Evolutionary conservation across 2,888 invertebrate genomes (phyloP), one percentile per base, ranked within the genome.

Genomic region (Drosophila mimica): DNA sequence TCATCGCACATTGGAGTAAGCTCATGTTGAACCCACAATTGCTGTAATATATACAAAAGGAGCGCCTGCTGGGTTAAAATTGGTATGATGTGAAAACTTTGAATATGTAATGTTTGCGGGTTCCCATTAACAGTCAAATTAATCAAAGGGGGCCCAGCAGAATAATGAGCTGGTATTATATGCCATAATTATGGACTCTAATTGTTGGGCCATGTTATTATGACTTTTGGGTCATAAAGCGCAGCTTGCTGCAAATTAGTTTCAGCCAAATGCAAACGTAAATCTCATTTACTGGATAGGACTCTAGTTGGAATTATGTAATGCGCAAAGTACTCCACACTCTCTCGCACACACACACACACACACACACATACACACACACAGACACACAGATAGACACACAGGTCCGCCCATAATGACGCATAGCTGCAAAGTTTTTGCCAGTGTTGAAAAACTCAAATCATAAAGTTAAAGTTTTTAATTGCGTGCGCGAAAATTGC

Each of bases 381-480:
- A 25, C 33, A 15, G 6, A 36, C 17, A 17, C n/a, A 9, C 4
- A 13, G 0, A 43, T 13, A 25, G 31, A 59, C 25, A 56, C 36
- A 36, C 56, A 56, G n/a, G 25, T 25, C 46, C 25, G n/a, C 30
- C 25, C 33, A 33, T 25, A 48, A 48, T 38, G 28, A 20, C 36
- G 30, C 53, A 56, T 20, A 57, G 34, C 13, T 33, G 51, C 13
- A 34, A 53, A 76, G 48, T 67, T 76, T 46, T 51, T 43, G 34
- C 31, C 38, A 54, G 30, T 48, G 46, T 38, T 65, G 38, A 52
- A 69, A 58, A 68, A 68, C 61, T 53, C 53, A 60, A 69, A 65
- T 76, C 64, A 80, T 62, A 58, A 70, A 57, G 64, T 65, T 64
- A 51, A 78, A 67, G 38, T 65, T 81, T 63, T 81, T 73, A 78